Evolutionary conservation across 2,797 vertebrate species (phyloP), one percentile per base, ranked within the genome.

Genomic region (Chloroceryle inda): DNA sequence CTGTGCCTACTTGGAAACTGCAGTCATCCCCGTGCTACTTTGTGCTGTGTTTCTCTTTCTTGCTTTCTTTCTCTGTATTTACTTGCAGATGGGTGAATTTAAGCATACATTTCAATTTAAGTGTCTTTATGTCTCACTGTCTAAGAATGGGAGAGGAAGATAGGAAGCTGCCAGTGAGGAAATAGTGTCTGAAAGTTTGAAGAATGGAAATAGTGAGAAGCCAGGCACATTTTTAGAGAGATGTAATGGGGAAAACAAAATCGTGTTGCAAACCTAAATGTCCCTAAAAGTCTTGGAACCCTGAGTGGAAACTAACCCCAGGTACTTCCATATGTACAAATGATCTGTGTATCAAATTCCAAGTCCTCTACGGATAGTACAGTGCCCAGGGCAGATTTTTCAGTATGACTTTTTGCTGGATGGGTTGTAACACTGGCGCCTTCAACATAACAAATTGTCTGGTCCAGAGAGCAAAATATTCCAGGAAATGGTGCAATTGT

Each of bases 101-200:
- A 84, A 82, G 35, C 58, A 82, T 78, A 37, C 80, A 63, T 87
- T 95, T 89, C 93, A 96, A 85, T 91, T 75, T 79, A 63, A 79
- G 10, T 89, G 80, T 69, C 78, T 94, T 95, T 93, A 72, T 96
- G 95, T 89, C 96, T 97, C 93, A 95, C 95, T 96, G 92, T 96
- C 93, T 94, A 93, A 96, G 92, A 97, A 95, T 95, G 94, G 88
- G 86, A 94, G 83, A 97, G 93, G 90, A 97, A 94, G 95, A 94
- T 78, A 84, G 90, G 68, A 53, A 92, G n/a, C 79, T 97, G 96
- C 96, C 97, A 96, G 49, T 78, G 74, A 96, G 94, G 96, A 97
- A 97, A 96, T 91, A 88, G 45, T 44, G 89, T 94, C 94, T 96
- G 94, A 92, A 96, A 95, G 45, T 56, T 74, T 62, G 61, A 94